Evolutionary conservation across 2,113 vertebrate species (phyloP).

Genomic region (Coturnix japonica): DNA sequence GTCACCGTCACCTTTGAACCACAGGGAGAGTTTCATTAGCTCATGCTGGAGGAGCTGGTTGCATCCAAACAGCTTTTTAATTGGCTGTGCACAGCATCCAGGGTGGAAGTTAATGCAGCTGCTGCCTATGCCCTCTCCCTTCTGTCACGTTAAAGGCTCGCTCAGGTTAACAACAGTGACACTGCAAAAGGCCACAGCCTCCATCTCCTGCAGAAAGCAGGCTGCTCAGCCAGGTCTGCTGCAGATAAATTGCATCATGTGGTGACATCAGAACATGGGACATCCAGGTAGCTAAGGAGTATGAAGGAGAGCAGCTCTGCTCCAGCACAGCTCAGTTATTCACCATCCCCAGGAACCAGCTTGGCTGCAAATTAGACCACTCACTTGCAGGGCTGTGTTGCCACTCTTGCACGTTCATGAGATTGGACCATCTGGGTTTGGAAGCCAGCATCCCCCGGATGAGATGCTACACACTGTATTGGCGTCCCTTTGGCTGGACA

Average conservation of each 20-base stretch:
- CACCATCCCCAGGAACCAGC: not conserved
- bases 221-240: not conserved
- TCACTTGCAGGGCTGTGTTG: fast-evolving
- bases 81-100: not conserved
- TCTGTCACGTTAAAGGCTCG: not conserved
- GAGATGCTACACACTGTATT: not conserved
- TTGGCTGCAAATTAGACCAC: not conserved
- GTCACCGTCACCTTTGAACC: not conserved
- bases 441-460: not conserved
- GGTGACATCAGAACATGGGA: not conserved
- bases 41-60: not conserved
- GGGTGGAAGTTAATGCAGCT: not conserved
- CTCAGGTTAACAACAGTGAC: not conserved
- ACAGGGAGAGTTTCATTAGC: not conserved
- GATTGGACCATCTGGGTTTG: fast-evolving
- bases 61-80: conserved; percentile 29
- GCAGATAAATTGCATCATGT: not conserved
- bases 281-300: not conserved
- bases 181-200: not conserved
- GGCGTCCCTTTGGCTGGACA: not conserved
- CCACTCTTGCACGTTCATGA: not conserved
- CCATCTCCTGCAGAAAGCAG: not conserved
- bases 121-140: not conserved
- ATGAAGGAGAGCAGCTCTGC: not conserved
- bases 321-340: not conserved